These are phyloP conservation scores for Lontra canadensis DNA, from an alignment of 2,113 vertebrate genomes.

Conservation along the genomic window DNA sequence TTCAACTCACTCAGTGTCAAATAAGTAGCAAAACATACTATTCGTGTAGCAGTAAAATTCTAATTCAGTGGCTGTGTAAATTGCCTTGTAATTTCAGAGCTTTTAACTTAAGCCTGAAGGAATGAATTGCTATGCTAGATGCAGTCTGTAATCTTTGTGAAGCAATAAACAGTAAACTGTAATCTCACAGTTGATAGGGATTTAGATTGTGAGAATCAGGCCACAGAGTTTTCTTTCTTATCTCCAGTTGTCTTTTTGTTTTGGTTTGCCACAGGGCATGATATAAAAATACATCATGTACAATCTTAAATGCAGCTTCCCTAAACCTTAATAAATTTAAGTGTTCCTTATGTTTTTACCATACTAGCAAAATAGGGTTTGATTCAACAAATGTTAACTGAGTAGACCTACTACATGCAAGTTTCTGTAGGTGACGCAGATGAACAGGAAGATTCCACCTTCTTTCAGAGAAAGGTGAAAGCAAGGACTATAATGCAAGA, in stretches of 20 bases:
- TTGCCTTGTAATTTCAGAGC: not conserved
- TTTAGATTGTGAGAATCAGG: not conserved
- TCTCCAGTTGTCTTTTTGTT: conserved; percentile 18
- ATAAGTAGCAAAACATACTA: not conserved
- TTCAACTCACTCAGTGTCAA: not conserved
- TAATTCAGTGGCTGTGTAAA: not conserved
- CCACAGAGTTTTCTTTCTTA: conserved; percentile 35
- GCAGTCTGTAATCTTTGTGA: conserved; percentile 2
- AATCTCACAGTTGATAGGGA: not conserved
- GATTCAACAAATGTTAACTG: not conserved
- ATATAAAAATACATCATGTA: not conserved
- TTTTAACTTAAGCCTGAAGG: not conserved
- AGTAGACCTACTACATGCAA: not conserved
- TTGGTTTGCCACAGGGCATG: not conserved
- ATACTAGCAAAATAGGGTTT: not conserved
- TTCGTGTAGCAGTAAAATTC: not conserved
- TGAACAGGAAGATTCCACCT: not conserved
- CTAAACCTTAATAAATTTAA: conserved; percentile 13
- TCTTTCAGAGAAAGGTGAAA: not conserved
- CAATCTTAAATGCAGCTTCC: not conserved
- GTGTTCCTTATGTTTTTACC: not conserved
- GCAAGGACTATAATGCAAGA: not conserved
- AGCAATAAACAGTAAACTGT: conserved; percentile 30
- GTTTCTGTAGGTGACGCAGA: not conserved
- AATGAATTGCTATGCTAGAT: not conserved